Conservation (phyloP, 2,888 invertebrate genomes). For the Melanotus villosus region DNA sequence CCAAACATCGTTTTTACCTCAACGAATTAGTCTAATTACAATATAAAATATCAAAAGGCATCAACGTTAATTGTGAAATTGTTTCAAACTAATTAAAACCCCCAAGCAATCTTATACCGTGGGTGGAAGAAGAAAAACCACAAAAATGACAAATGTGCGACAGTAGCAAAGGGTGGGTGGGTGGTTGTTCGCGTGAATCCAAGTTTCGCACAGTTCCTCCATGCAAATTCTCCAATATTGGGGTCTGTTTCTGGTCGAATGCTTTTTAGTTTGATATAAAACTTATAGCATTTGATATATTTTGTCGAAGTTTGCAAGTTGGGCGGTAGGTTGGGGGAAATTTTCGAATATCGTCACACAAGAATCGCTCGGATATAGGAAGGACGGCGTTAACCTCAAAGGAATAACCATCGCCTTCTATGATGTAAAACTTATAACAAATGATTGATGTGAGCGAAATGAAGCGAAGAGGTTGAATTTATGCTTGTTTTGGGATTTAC, state of each 20-base stretch:
- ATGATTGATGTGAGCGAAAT: no score
- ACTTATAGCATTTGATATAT: constrained; percentile 35
- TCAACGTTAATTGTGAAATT: no score
- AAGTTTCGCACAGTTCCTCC: constrained; percentile 13
- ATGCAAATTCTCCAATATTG: constrained; percentile 28
- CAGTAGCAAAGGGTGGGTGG: no score
- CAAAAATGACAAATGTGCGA: constrained; percentile 21
- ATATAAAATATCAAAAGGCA: no score
- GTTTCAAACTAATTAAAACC: not conserved
- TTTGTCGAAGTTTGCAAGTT: constrained; percentile 31
- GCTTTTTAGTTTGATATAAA: constrained; percentile 38
- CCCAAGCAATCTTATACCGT: constrained; percentile 11
- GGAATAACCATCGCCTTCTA: not conserved
- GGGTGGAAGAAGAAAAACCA: constrained; percentile 4
- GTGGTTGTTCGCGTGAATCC: not conserved
- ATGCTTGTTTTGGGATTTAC: no score
- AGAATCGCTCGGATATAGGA: constrained; percentile 26
- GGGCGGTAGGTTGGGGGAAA: constrained; percentile 20
- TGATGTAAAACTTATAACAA: no score
- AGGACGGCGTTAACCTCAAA: constrained; percentile 25
- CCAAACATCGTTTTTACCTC: no score
- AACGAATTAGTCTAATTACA: no score
- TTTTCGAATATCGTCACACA: constrained; percentile 34
- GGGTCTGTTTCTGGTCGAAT: constrained; percentile 25
- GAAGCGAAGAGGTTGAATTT: no score